Percentiles rank a stretch among this genome's conserved stretches.
Evolutionary conservation across 2,888 invertebrate species (phyloP).

Genomic region (Hydrotaea cyrtoneurina): DNA sequence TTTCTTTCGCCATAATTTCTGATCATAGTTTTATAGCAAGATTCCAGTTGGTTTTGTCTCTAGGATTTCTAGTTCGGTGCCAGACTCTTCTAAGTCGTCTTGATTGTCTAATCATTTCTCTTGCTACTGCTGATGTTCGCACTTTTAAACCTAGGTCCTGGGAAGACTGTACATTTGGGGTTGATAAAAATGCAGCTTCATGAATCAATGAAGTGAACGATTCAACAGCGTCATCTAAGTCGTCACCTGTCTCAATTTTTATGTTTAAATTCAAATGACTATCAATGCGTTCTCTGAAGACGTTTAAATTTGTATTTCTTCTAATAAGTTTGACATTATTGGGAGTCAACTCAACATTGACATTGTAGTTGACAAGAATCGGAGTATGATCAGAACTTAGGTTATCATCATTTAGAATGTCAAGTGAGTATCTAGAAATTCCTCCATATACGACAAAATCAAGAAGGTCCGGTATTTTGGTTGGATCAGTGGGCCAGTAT

Average conservation of each 20-base stretch:
- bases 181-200: too few species aligned
- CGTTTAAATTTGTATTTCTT: not conserved
- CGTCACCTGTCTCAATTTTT: too few species aligned
- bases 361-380: conserved; percentile 9
- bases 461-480: too few species aligned
- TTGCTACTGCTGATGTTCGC: not conserved
- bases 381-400: not conserved
- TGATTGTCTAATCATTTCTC: not conserved
- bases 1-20: not conserved
- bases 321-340: too few species aligned
- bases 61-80: too few species aligned
- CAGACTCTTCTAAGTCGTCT: too few species aligned
- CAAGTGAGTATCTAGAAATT: too few species aligned
- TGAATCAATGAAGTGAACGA: conserved; percentile 32
- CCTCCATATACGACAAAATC: too few species aligned
- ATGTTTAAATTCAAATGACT: too few species aligned
- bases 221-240: conserved; percentile 23
- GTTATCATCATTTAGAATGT: not conserved
- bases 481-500: too few species aligned
- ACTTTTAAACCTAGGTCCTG: not conserved
- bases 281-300: too few species aligned
- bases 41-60: not conserved
- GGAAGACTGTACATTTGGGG: too few species aligned
- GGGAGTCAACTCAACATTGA: conserved; percentile 3
- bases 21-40: not conserved